phyloP scores from a whole-genome alignment of 2,888 invertebrate genomes.

The Xylota segnis region DNA sequence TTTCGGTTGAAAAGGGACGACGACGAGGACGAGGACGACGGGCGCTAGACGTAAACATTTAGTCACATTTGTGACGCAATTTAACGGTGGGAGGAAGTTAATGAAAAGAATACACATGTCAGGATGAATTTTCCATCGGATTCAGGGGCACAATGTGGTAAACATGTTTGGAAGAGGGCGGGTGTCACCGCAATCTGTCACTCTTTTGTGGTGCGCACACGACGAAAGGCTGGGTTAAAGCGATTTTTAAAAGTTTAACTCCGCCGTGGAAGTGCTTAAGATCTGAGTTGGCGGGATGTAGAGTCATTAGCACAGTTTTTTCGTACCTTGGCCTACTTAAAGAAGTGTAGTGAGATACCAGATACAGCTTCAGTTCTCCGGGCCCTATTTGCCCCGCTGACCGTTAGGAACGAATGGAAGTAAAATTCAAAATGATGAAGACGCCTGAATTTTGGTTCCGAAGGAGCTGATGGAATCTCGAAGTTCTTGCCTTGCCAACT shows the following conservation, averaged over 20 bases:
- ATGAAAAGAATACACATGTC: conserved; percentile 85
- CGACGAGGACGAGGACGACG: no score
- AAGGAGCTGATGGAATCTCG: no score
- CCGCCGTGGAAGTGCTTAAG: neutral
- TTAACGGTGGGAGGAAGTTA: conserved; percentile 81
- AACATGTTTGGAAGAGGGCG: conserved; percentile 30
- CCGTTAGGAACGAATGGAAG: no score
- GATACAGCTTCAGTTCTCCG: no score
- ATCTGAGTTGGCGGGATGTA: neutral
- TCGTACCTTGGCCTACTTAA: no score
- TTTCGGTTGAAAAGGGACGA: no score
- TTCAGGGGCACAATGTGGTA: conserved; percentile 13
- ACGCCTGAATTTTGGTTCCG: no score
- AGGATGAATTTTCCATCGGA: conserved; percentile 81
- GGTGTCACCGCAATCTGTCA: conserved; percentile 60
- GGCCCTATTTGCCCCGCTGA: no score
- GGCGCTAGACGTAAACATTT: conserved; percentile 51
- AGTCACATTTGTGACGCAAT: conserved; percentile 72
- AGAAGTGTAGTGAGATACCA: no score
- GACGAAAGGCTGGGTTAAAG: conserved; percentile 24
- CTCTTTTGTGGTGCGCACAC: conserved; percentile 28
- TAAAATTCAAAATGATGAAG: no score
- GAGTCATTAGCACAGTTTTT: no score
- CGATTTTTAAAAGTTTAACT: conserved; percentile 22
- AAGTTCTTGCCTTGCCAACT: no score